A percentile compares a stretch with the other conserved stretches of the same genome.
Evolutionary conservation across 2,888 invertebrate species (phyloP).

Genomic region (Machimus rusticus): DNA sequence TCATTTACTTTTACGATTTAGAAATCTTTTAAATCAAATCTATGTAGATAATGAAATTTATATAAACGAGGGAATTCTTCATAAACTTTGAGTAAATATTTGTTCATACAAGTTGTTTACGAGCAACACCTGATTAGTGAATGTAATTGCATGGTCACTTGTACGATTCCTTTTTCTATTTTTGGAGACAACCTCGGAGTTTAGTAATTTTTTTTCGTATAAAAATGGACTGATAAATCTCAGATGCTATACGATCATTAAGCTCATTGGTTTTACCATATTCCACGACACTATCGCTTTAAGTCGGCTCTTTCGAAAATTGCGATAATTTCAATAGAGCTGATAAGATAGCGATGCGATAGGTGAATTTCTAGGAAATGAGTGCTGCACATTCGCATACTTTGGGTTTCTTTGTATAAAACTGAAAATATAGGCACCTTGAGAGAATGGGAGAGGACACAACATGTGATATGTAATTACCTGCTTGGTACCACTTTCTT

Average conservation of each 20-base stretch:
- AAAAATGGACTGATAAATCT: neutral
- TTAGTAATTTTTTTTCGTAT: neutral
- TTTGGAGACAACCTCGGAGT: neutral
- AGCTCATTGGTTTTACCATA: neutral
- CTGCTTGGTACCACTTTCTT: conserved; percentile 38
- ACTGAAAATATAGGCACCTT: neutral
- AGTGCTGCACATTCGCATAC: neutral
- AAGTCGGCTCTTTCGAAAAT: neutral
- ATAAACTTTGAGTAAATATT: neutral
- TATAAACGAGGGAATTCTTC: neutral
- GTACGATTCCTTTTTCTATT: neutral
- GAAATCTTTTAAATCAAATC: neutral
- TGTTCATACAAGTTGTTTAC: neutral
- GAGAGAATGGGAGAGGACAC: neutral
- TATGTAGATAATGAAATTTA: neutral
- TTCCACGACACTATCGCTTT: neutral
- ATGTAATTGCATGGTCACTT: neutral
- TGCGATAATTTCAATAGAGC: neutral
- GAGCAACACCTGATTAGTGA: neutral
- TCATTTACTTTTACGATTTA: neutral
- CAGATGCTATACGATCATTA: neutral
- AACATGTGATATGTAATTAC: conserved; percentile 24
- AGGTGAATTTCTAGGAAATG: neutral
- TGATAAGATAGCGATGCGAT: neutral
- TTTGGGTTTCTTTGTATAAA: neutral